Evolutionary conservation across 2,888 invertebrate species (phyloP), one percentile per base, ranked within the genome.

Genomic region (Apodemia hepburni): DNA sequence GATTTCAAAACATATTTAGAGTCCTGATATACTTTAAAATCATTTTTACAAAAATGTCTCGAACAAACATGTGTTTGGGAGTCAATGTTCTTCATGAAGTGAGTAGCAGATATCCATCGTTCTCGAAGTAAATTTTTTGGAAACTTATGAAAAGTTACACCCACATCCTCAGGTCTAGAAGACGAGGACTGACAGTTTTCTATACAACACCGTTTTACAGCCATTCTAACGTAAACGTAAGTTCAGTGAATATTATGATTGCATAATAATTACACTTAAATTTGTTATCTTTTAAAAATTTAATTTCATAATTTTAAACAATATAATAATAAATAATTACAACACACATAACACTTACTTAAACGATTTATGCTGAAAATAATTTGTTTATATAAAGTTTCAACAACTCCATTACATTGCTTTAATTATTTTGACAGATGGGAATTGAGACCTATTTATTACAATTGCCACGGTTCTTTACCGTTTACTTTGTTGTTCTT

Each of bases 121-220:
- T 92, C 88, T 63, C 93, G 87, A 64, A 94, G 87, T 64, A 84
- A 76, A 77, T 95, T 94, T 78, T 94, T 93, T 2, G 96, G 96
- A 74, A 95, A 94, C 73, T 95, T 95, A 80, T 96, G 96, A 76
- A 95, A 95, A 47, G 96, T 95, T 45, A 96, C 94, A 67, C 96
- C 95, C 69, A 92, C 85, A 77, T 95, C 93, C 80, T 94, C 93
- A 65, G 86, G 81, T 76, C 94, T 90, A 65, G 88, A 87, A 45
- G 94, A 93, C 77, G 93, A 92, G 61, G 94, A 94, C 69, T 89
- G 85, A 86, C 95, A 95, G 73, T 91, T 92, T 71, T 89, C 87
- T 72, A 95, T 90, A 77, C 92, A 93, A 87, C 95, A 95, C 84
- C 93, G 93, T 69, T 82, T 93, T 68, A 81, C 79, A 70, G 92